Evolutionary conservation across 1,140 invertebrate genomes (phyloP), one percentile per base, ranked within the genome.

Genomic region (Nasonia longicornis): DNA sequence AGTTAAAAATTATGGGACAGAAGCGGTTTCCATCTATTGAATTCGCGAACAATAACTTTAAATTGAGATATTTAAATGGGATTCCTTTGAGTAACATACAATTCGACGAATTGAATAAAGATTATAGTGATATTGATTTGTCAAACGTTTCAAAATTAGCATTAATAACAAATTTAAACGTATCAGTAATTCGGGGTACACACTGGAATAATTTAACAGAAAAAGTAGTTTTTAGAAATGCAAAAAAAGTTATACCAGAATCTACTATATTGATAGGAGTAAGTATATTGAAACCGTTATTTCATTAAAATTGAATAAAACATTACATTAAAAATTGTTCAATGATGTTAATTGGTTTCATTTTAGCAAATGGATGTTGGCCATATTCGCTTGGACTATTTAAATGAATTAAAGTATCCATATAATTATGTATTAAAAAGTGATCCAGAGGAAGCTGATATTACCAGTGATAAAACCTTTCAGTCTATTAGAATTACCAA

Each of bases 351-450:
- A 35, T 67, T 72, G 6, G 8, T 83, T 82, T 75, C 31, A 84
- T 84, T 75, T 14, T 74, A 87, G 86, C 73, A 85, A 67, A 67
- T 89, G 26, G 42, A 14, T 22, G 83, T 84, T 1, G 66, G 85
- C 3, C 26, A 78, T 16, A 71, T 83, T 1, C 6, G 83, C 0
- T 29, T 87, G 2, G 63, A 58, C 26, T 63, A 66, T 42, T 42
- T 89, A 0, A 89, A 89, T 74, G 42, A 83, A 80, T 31, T 88
- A 12, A 1, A 35, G 10, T 89, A 89, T 83, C 88, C 88, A 20
- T 16, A 74, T 0, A 84, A 86, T 35, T 89, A 86, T 22, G 75
- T 89, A 22, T 10, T 82, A 8, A 71, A 38, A 4, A 67, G 73
- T 38, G 63, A 22, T 29, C 58, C n/a, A 14, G 42, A 48, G 29